phyloP scores from a whole-genome alignment of 2,888 invertebrate species.

The Azorinus chamasolen region DNA sequence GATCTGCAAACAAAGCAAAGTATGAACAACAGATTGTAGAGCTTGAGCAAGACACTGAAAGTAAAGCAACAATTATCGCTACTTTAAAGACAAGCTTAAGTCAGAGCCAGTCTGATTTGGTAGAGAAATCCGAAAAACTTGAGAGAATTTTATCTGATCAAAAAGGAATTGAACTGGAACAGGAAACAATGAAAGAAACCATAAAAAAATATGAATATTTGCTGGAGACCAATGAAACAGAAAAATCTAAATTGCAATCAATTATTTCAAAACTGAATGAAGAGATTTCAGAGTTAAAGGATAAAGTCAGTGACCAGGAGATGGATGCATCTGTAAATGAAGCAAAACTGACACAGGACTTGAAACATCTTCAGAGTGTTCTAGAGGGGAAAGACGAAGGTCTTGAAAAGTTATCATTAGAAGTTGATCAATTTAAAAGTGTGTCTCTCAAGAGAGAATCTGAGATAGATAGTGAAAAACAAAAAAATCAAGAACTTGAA shows the following conservation, averaged over 20 bases:
- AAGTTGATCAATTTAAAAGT: neutral
- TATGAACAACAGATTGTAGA: slow-evolving; percentile 51
- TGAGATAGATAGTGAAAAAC: too few relatives aligned
- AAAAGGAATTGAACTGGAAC: neutral
- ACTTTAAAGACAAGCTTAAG: neutral
- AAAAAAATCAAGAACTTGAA: neutral
- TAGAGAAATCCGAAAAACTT: slow-evolving; percentile 22
- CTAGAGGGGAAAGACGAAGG: slow-evolving; percentile 11
- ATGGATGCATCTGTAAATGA: slow-evolving; percentile 12
- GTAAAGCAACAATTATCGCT: slow-evolving; percentile 1
- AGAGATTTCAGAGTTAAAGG: neutral
- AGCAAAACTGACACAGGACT: slow-evolving; percentile 8
- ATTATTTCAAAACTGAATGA: too few relatives aligned
- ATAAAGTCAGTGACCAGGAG: slow-evolving; percentile 8
- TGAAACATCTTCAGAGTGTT: slow-evolving; percentile 3
- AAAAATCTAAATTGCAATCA: too few relatives aligned
- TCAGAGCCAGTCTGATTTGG: slow-evolving; percentile 11
- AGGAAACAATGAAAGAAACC: neutral
- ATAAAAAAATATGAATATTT: neutral
- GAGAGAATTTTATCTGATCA: slow-evolving; percentile 9
- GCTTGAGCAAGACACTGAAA: slow-evolving; percentile 9
- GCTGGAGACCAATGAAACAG: too few relatives aligned
- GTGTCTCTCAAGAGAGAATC: too few relatives aligned
- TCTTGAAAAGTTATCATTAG: neutral
- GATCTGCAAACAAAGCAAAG: slow-evolving; percentile 8